phyloP scores from a whole-genome alignment of 2,113 vertebrate species.

The Pipa parva region DNA sequence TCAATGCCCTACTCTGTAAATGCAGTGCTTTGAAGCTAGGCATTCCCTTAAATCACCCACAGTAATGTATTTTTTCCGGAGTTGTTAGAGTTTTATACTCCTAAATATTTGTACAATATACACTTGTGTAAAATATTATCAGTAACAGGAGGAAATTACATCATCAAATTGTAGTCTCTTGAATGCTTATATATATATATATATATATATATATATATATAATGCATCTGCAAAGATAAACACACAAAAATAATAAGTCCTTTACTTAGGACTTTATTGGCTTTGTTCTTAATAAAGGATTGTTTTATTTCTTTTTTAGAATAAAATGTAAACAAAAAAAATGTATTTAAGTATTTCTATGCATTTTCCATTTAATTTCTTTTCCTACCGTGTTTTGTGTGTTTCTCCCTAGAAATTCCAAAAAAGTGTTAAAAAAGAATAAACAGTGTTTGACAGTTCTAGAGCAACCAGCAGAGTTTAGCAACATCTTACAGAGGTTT shows the following conservation, averaged over 20 bases:
- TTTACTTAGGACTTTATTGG: too few species aligned
- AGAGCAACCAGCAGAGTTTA: too few species aligned
- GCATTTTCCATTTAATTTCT: too few species aligned
- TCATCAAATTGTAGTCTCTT: not conserved
- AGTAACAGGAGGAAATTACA: constrained; percentile 1
- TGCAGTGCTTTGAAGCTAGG: not conserved
- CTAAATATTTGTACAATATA: constrained; percentile 8
- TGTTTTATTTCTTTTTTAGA: too few species aligned
- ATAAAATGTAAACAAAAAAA: too few species aligned
- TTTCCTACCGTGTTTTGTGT: not conserved
- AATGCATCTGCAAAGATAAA: not conserved
- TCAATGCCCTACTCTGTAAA: constrained; percentile 27
- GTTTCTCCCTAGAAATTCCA: too few species aligned
- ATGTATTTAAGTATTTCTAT: too few species aligned
- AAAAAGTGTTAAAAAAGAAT: too few species aligned
- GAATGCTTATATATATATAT: constrained; percentile 3
- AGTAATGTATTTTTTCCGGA: constrained; percentile 17
- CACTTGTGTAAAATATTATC: constrained; percentile 21
- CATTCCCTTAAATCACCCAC: constrained; percentile 23
- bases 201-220: constrained; percentile 4
- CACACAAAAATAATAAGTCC: not conserved
- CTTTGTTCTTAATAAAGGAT: too few species aligned
- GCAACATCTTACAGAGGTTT: too few species aligned
- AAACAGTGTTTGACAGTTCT: too few species aligned
- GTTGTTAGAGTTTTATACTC: constrained; percentile 15